Evolutionary conservation across 2,797 vertebrate species (phyloP), one percentile per base, ranked within the genome.

Genomic region (Craterocephalus amniculus): DNA sequence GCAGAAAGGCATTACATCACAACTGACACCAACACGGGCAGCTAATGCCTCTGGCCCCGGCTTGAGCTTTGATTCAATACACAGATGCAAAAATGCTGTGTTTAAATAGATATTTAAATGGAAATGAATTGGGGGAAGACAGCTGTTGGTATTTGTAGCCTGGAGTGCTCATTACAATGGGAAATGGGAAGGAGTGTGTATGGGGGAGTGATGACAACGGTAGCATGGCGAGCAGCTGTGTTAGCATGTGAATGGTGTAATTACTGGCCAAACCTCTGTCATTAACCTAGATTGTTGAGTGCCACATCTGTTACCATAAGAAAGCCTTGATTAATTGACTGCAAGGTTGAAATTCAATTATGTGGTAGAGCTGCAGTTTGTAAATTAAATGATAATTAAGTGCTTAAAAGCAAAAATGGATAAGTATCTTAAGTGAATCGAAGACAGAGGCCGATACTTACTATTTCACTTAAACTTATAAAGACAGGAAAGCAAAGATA

Each of bases 171-270:
- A 95, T 95, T 95, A 95, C 94, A 95, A 96, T 95, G 95, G 95
- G 94, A 96, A 98, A 97, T 96, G 93, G 83, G 86, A 82, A 80
- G 73, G 81, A 70, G 82, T 80, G 85, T 79, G 80, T 85, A 34
- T 63, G 75, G 34, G 73, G 63, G 63, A 71, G 52, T 55, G 79
- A 95, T 95, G 93, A 93, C 95, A 94, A 94, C 93, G 89, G 90
- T 90, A 94, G 96, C 95, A 95, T 95, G 94, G 96, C 94, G 92
- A 96, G 95, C 95, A 89, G 90, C 90, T 83, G 88, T 87, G 92
- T 98, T 97, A 96, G 96, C 96, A 97, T 95, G 91, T 97, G 95
- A 98, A 97, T 97, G 94, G 93, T 92, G 94, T 96, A 95, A 96
- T 95, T 95, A 96, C 95, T 73, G 84, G 89, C 92, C 93, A 92